Conservation (phyloP, 2,888 invertebrate genomes). For the Barypeithes pellucidus region DNA sequence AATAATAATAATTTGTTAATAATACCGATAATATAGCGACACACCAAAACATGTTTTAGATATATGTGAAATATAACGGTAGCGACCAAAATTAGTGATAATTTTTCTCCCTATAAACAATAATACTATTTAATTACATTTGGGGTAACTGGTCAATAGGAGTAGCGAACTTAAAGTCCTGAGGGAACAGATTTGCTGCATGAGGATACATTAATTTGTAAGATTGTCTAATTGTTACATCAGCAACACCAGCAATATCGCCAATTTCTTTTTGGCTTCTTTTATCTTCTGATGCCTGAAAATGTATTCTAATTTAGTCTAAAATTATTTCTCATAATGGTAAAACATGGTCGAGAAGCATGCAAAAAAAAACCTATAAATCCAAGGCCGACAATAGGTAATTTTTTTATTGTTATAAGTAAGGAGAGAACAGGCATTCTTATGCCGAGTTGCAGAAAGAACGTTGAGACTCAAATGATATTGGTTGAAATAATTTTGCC, state of each 20-base stretch:
- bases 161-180: slow-evolving; percentile 95
- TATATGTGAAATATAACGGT: neutral
- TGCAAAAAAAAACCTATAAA: no score
- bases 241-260: slow-evolving; percentile 98
- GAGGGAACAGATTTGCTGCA: slow-evolving; percentile 93
- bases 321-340: no score
- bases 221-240: slow-evolving; percentile 97
- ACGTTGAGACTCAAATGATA: no score
- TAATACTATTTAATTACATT: slow-evolving; percentile 73
- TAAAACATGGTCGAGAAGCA: no score
- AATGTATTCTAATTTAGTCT: neutral
- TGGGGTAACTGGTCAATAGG: slow-evolving; percentile 95
- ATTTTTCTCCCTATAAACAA: no score
- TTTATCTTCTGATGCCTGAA: slow-evolving; percentile 90
- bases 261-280: slow-evolving; percentile 98
- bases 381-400: no score
- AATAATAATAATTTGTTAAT: neutral
- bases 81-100: neutral
- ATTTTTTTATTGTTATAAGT: no score
- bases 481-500: no score
- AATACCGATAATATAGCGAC: neutral
- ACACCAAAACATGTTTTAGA: neutral
- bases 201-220: slow-evolving; percentile 98
- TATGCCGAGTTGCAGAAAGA: no score
- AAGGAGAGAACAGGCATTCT: no score